Evolutionary conservation across 2,113 vertebrate genomes (phyloP), one percentile per base, ranked within the genome.

Genomic region (Rhegmatorhina hoffmannsi): DNA sequence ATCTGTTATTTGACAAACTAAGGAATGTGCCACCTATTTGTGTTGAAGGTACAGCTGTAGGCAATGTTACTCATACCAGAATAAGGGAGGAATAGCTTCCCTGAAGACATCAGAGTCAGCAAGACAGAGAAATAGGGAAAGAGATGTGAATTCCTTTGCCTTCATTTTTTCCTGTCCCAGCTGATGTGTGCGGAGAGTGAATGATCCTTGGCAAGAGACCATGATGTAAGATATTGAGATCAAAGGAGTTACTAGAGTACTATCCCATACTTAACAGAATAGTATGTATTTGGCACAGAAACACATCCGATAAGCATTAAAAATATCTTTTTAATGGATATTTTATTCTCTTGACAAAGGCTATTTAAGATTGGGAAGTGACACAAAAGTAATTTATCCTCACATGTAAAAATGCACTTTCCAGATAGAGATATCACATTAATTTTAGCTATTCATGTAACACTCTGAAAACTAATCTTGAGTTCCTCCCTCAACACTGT

Each of bases 311-410:
- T 97, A 97, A 97, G 90, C 62, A 94, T 95, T 94, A 89, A 94
- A 97, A 96, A 96, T 97, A 93, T 58, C 75, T 94, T 96, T 96
- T 95, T 94, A 97, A 96, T 97, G 84, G 78, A 84, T 95, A 94
- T 94, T 94, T 96, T 94, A 89, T 95, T 96, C 66, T 85, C 77
- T 85, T 90, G 90, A 97, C 90, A 94, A 67, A 92, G 33, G 53
- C 49, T 92, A 92, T 95, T 96, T 94, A 75, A 81, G 87, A 92
- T 94, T 92, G 90, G 36, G 93, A 97, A 96, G 95, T 92, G 96
- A 87, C 94, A 97, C 20, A 86, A 77, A 95, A 89, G 84, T 94
- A 95, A 97, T 97, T 97, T 93, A 94, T 96, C 92, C 64, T 73
- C 15, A 3, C 36, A 34, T 66, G 40, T 95, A 92, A 91, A 96